phyloP scores from a whole-genome alignment of 2,888 invertebrate genomes.

The Hyposoter didymator region DNA sequence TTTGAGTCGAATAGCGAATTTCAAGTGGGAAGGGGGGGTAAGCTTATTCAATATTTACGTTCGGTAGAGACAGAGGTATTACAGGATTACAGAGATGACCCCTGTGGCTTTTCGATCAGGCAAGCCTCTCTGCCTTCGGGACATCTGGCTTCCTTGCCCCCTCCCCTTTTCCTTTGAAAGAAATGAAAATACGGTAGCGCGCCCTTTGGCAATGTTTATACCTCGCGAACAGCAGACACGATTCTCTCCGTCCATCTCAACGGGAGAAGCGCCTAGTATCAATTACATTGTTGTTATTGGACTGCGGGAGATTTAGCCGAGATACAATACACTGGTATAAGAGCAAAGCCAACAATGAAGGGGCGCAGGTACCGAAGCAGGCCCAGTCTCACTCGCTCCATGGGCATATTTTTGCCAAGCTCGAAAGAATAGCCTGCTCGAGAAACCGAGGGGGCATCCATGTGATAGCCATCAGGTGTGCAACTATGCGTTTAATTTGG shows the following conservation, averaged over 20 bases:
- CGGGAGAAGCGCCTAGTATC: slow-evolving; percentile 76
- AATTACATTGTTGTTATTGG: slow-evolving; percentile 84
- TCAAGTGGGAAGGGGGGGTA: neutral
- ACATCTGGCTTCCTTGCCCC: slow-evolving; percentile 76
- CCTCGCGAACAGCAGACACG: no score
- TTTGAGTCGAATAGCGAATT: slow-evolving; percentile 19
- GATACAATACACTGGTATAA: slow-evolving; percentile 82
- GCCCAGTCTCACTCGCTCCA: neutral
- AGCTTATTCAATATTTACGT: slow-evolving; percentile 62
- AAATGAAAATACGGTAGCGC: slow-evolving; percentile 42
- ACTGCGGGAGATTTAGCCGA: slow-evolving; percentile 75
- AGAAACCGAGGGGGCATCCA: slow-evolving; percentile 70
- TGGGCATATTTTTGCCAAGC: slow-evolving; percentile 31
- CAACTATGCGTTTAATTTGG: slow-evolving; percentile 83
- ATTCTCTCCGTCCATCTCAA: slow-evolving; percentile 49
- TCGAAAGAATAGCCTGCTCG: slow-evolving; percentile 46
- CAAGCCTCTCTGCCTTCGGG: slow-evolving; percentile 75
- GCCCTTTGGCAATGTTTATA: slow-evolving; percentile 1
- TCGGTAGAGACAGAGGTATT: slow-evolving; percentile 73
- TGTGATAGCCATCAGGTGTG: slow-evolving; percentile 81
- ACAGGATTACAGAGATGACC: slow-evolving; percentile 80
- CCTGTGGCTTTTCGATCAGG: slow-evolving; percentile 82
- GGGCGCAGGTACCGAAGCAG: slow-evolving; percentile 73
- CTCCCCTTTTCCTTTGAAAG: neutral
- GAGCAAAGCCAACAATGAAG: slow-evolving; percentile 78